Evolutionary conservation across 2,113 vertebrate genomes (phyloP).

Genomic region (Delphinapterus leucas): DNA sequence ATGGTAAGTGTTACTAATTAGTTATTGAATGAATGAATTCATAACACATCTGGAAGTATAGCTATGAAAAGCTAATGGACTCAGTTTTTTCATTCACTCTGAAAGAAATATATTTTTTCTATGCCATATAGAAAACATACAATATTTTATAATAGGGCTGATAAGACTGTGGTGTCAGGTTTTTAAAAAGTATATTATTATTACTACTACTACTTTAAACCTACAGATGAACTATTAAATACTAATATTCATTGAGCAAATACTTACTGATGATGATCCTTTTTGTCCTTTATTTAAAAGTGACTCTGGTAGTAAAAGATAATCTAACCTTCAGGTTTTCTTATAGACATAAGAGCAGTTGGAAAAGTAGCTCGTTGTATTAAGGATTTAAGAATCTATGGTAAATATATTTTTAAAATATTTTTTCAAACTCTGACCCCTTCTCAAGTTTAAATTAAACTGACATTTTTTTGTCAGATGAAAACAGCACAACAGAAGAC

Average conservation of each 20-base stretch:
- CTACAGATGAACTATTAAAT: background rate
- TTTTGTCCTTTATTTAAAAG: background rate
- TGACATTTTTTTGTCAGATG: background rate
- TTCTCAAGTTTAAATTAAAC: background rate
- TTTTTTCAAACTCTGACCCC: background rate
- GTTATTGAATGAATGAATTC: background rate
- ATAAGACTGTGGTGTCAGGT: background rate
- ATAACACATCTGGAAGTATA: background rate
- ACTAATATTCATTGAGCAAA: background rate
- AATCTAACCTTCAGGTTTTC: background rate
- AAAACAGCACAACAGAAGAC: constrained; percentile 8
- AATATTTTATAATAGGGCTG: background rate
- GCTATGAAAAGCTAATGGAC: background rate
- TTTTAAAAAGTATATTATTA: background rate
- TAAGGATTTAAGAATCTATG: background rate
- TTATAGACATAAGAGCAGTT: background rate
- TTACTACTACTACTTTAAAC: background rate
- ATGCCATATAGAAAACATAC: background rate
- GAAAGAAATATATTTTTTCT: background rate
- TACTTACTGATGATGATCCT: background rate
- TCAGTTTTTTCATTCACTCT: background rate
- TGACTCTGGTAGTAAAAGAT: background rate
- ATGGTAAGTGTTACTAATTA: background rate
- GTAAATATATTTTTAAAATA: background rate
- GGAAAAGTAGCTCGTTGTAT: background rate